These are phyloP conservation scores for Microplitis mediator DNA, from an alignment of 1,140 invertebrate species.

Conservation along the genomic window DNA sequence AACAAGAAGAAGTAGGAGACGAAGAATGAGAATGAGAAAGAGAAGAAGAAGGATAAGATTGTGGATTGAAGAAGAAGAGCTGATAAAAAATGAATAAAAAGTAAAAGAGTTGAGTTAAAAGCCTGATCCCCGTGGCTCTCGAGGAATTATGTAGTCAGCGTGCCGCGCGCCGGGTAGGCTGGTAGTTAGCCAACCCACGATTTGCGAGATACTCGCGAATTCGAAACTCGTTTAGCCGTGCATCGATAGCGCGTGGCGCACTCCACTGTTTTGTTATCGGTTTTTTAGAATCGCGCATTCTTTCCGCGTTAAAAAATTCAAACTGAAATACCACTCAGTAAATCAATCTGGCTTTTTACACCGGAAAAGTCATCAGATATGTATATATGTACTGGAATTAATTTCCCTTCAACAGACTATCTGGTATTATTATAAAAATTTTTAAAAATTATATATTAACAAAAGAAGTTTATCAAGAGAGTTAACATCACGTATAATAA, in stretches of 20 bases:
- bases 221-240: constrained; percentile 26
- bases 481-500: too few relatives aligned
- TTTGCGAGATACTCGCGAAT: constrained; percentile 21
- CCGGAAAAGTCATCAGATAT: too few relatives aligned
- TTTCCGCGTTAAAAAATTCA: not conserved
- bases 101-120: not conserved
- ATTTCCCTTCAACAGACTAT: too few relatives aligned
- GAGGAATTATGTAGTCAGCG: constrained; percentile 44
- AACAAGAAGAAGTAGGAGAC: too few relatives aligned
- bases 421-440: too few relatives aligned
- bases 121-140: constrained; percentile 28
- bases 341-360: not conserved
- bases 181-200: constrained; percentile 45
- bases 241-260: constrained; percentile 23
- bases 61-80: not conserved
- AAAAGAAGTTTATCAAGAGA: too few relatives aligned
- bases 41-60: not conserved
- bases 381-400: too few relatives aligned
- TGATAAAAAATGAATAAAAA: not conserved
- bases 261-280: constrained; percentile 8
- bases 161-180: constrained; percentile 31
- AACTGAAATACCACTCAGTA: not conserved
- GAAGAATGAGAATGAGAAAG: not conserved
- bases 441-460: too few relatives aligned
- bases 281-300: not conserved